phyloP scores from a whole-genome alignment of 2,113 vertebrate genomes.

The Thomomys bottae region DNA sequence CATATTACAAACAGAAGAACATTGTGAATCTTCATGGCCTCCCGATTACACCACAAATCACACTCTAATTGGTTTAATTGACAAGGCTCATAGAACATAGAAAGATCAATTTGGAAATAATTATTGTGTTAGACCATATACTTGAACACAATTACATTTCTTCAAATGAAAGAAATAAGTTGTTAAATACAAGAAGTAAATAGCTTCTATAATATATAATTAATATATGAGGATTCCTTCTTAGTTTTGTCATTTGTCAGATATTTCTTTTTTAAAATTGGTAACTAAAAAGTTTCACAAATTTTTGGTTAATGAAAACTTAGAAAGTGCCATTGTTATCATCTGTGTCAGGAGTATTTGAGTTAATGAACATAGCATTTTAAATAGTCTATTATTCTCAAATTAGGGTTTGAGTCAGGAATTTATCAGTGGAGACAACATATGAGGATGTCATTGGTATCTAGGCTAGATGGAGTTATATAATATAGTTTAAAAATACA shows the following conservation, averaged over 20 bases:
- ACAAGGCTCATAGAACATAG: background rate
- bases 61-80: background rate
- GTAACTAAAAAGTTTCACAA: background rate
- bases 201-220: background rate
- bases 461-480: background rate
- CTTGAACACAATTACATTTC: background rate
- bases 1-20: background rate
- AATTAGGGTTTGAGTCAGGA: background rate
- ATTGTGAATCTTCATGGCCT: background rate
- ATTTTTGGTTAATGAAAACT: conserved; percentile 19
- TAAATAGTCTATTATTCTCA: background rate
- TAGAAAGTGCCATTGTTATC: background rate
- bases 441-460: background rate
- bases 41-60: background rate
- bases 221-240: background rate
- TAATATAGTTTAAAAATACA: background rate
- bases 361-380: background rate
- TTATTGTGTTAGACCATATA: background rate
- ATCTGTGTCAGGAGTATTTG: background rate
- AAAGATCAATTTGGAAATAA: background rate
- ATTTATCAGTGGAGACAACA: background rate
- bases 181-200: background rate
- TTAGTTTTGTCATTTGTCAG: background rate
- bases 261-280: background rate
- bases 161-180: background rate